Evolutionary conservation across 2,113 vertebrate genomes (phyloP), one percentile per base, ranked within the genome.

Genomic region (Saguinus midas): DNA sequence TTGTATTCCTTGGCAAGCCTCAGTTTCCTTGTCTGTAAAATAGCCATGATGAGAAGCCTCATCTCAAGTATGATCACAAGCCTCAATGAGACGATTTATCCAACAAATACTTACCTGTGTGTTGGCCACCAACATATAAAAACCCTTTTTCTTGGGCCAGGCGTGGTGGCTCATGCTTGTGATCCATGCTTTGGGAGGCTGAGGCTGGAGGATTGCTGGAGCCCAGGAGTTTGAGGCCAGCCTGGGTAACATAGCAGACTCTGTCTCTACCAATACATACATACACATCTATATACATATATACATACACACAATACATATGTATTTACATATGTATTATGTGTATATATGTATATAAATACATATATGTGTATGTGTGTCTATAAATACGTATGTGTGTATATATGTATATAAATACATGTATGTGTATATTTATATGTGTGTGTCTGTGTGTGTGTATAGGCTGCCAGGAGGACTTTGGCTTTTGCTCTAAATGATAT

Each of bases 51-150:
- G 66, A 52, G 52, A 73, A 17, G 10, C 8, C 20, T 64, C 8
- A 0, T 23, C 12, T 20, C 29, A 11, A 3, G n/a, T 9, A 9
- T n/a, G 25, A 70, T 45, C 6, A 1, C 23, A 50, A 55, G 10
- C n/a, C 23, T 88, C 40, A 27, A 1, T 55, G 70, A 83, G 45
- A n/a, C 16, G 61, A 25, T 3, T 5, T 2, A 0, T 23, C 43
- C 32, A 16, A 45, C 35, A 70, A 37, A 40, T 52, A 35, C 80
- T 18, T 5, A 10, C 11, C 37, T 35, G 3, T 0, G 0, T 45
- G 23, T 8, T 55, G 57, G 80, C 40, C 32, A 45, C 37, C 16
- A 17, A 1, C 25, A 14, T 6, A 40, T 17, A 61, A 92, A 87
- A 48, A 7, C 29, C 58, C 29, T 57, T 75, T 66, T 88, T 84